Evolutionary conservation across 1,140 invertebrate genomes (phyloP), one percentile per base, ranked within the genome.

Genomic region (Psix sp.): DNA sequence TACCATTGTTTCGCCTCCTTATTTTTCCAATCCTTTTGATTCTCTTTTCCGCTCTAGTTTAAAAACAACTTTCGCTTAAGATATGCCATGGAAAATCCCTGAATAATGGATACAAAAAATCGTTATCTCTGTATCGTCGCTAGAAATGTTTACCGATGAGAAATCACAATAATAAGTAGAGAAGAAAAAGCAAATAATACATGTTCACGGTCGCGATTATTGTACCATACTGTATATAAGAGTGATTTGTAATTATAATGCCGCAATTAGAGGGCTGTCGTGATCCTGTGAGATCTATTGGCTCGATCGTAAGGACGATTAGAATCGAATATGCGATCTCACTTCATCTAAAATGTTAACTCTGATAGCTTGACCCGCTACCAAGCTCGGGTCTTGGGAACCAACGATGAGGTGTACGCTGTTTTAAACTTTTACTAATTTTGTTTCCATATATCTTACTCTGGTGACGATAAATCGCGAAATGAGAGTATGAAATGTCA

Each of bases 191-290:
- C 78, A 81, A 83, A 82, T 83, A 79, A 76, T 72, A 80, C 66
- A 67, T 68, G 75, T 24, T 60, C 66, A 52, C 68, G 72, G 73
- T 72, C 80, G 77, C 77, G 79, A 78, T 81, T 82, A 83, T 82
- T 82, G 78, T 72, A 21, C 51, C 79, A 77, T 74, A 56, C 38
- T 38, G 46, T 54, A 80, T 83, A 80, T 71, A 78, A 73, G 31
- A 70, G 74, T 70, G 66, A 84, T 85, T 86, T 85, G 83, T 84
- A 84, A 85, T 86, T 86, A 85, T 85, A 85, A 86, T 86, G 79
- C 78, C 39, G 77, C 80, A 84, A 85, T 86, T 84, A 86, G 81
- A 78, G 38, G 75, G 65, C 77, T 81, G 82, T 85, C 84, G 83
- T 85, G 84, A 86, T 85, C 77, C 72, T 78, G 77, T 71, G 54